These are phyloP conservation scores for Intellagama lesueurii DNA, from an alignment of 2,797 vertebrate species.

Conservation along the genomic window DNA sequence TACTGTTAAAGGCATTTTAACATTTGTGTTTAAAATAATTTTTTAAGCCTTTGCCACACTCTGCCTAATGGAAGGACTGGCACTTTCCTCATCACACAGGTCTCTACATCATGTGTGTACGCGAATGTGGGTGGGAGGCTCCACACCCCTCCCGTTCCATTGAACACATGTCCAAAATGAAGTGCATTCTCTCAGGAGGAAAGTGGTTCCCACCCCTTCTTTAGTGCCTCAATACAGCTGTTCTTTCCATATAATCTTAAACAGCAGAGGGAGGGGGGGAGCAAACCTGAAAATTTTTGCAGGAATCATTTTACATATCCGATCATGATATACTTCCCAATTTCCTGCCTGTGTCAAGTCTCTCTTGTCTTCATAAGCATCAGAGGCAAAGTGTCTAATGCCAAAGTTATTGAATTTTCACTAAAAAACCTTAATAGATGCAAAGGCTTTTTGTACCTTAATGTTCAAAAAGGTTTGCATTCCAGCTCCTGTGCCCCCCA, in stretches of 20 bases:
- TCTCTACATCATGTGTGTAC: background rate
- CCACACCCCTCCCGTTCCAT: too few species aligned
- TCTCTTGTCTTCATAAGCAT: slow-evolving; percentile 74
- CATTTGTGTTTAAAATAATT: too few species aligned
- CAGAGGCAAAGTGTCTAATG: slow-evolving; percentile 73
- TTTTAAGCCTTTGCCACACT: background rate
- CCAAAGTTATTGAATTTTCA: slow-evolving; percentile 80
- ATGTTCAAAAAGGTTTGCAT: slow-evolving; percentile 77
- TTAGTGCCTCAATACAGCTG: background rate
- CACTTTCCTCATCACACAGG: background rate
- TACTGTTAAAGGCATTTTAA: too few species aligned
- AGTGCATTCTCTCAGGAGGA: too few species aligned
- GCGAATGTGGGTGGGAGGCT: too few species aligned
- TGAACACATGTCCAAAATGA: too few species aligned
- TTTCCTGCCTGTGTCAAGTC: slow-evolving; percentile 56
- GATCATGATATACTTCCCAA: slow-evolving; percentile 37
- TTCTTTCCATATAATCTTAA: background rate
- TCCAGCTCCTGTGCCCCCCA: slow-evolving; percentile 56
- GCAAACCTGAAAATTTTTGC: slow-evolving; percentile 3
- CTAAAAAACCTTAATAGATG: slow-evolving; percentile 79
- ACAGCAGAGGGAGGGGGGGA: background rate
- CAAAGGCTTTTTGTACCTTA: slow-evolving; percentile 75
- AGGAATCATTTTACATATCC: slow-evolving; percentile 27
- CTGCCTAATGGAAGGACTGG: background rate
- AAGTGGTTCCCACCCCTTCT: background rate